These are phyloP conservation scores for Ischnura elegans DNA, from an alignment of 2,888 invertebrate genomes.

Conservation along the genomic window DNA sequence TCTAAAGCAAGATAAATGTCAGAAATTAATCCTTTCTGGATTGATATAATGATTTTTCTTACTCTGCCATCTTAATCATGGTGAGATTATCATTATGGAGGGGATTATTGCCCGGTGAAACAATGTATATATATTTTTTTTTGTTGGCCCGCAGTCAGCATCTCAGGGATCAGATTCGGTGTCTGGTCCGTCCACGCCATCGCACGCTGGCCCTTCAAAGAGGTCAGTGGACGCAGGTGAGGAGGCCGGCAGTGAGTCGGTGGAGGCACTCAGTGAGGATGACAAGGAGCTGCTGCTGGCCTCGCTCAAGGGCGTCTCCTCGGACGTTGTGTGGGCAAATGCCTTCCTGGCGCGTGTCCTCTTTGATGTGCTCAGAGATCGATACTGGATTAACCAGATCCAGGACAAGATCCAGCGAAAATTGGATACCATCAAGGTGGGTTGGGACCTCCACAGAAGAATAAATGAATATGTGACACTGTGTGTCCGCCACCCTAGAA, in stretches of 20 bases:
- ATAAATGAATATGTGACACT: no score
- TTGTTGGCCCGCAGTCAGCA: neutral
- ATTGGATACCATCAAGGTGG: slow-evolving; percentile 89
- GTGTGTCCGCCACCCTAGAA: no score
- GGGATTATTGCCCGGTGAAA: no score
- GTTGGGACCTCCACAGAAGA: slow-evolving; percentile 70
- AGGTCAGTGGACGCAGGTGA: neutral
- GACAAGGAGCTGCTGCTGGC: slow-evolving; percentile 70
- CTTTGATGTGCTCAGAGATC: slow-evolving; percentile 90
- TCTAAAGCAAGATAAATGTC: no score
- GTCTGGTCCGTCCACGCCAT: neutral
- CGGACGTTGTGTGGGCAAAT: slow-evolving; percentile 87
- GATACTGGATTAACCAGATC: slow-evolving; percentile 84
- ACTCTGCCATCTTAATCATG: no score
- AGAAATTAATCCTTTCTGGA: no score
- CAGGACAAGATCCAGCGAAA: slow-evolving; percentile 92
- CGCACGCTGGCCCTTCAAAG: slow-evolving; percentile 32
- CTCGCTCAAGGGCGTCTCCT: slow-evolving; percentile 69
- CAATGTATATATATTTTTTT: no score
- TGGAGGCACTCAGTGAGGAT: slow-evolving; percentile 70
- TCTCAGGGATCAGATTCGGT: neutral
- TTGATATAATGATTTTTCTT: no score
- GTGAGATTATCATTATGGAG: no score
- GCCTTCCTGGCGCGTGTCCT: slow-evolving; percentile 87
- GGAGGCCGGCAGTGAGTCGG: slow-evolving; percentile 42